Base-by-base conservation (phyloP, 2,113 vertebrate genomes). In the Podarcis muralis region DNA sequence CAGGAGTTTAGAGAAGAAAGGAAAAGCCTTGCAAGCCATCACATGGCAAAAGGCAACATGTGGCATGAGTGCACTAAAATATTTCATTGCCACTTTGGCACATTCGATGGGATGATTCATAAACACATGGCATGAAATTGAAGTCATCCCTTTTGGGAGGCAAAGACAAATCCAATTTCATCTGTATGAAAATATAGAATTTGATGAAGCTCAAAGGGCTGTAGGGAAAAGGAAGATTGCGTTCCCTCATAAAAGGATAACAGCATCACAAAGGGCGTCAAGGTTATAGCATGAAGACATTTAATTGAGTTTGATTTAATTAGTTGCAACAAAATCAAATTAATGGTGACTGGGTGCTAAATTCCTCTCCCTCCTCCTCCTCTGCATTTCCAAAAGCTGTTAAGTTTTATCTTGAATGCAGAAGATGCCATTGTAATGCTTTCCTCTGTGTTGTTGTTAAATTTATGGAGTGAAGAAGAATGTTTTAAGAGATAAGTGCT, bases 221-320 rank as follows among this genome's bases (percentile, higher is more conserved):
- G 48, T 66, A 88, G 84, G 43, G 3, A 89, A 43, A 76, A 22
- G 2, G 9, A 83, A 85, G 78, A 81, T 30, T 81, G 66, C 15
- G 57, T 74, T 92, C 91, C 88, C 81, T 87, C 1, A 87, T 77
- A n/a, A 65, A 32, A 84, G 32, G 27, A 37, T 91, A 27, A 22
- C 27, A 90, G 68, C 86, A 88, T 88, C 89, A 90, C 68, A 88
- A 80, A 83, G 25, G 75, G 25, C 43, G 77, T 88, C 18, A 71
- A 25, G 11, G 83, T 87, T 89, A 35, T 30, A 65, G 20, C 2
- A 87, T 37, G 18, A 89, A 92, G 90, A 92, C 76, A 48, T 40
- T 89, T 91, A 93, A 88, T 92, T 92, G 79, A 85, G 48, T 57
- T 72, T 66, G 89, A 87, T 94, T 92, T 89, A 93, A 91, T 94